Conservation (phyloP, 2,888 invertebrate species). For the Plebejus anna region DNA sequence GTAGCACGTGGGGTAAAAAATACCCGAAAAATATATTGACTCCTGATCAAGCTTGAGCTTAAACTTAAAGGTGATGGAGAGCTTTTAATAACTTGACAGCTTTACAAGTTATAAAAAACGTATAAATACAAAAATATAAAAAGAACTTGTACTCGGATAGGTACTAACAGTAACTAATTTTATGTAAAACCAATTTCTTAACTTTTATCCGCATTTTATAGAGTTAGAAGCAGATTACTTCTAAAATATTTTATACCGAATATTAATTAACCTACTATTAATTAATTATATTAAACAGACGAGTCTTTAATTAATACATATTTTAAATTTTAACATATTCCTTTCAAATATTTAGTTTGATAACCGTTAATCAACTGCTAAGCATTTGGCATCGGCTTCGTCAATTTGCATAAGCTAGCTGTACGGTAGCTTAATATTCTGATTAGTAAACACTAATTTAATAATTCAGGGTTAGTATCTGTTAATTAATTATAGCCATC, state of each 20-base stretch:
- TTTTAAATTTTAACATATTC: not conserved
- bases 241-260: not conserved
- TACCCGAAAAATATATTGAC: not conserved
- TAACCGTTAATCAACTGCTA: slow-evolving; percentile 4
- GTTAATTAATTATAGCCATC: not conserved
- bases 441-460: not conserved
- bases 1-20: not conserved
- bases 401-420: not conserved
- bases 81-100: too few species aligned
- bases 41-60: too few species aligned
- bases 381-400: slow-evolving; percentile 11
- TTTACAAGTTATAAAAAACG: too few species aligned
- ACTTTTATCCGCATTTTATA: too few species aligned
- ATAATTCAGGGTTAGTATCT: not conserved
- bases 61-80: not conserved
- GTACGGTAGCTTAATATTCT: slow-evolving; percentile 6
- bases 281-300: not conserved
- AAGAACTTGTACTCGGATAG: too few species aligned
- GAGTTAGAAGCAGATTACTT: not conserved
- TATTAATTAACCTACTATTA: not conserved
- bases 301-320: not conserved
- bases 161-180: too few species aligned
- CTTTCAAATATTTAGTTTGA: not conserved
- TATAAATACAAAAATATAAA: too few species aligned
- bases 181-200: not conserved